A percentile compares a stretch with the other conserved stretches of the same genome.
Conservation (phyloP, 2,888 invertebrate genomes). For the Liopterus haemorrhoidalis region DNA sequence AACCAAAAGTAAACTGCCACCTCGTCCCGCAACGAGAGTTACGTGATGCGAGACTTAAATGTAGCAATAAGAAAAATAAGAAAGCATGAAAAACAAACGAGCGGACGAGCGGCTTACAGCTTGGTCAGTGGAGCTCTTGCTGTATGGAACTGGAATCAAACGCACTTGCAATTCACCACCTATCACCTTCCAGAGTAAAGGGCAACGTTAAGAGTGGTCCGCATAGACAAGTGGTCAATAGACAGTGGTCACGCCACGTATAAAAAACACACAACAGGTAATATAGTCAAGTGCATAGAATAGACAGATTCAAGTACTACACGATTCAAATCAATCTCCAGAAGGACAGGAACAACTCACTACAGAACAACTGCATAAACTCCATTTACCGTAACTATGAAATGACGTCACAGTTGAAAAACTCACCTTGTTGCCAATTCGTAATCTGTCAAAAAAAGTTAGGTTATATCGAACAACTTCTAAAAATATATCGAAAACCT, state of each 20-base stretch:
- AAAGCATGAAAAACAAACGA: constrained; percentile 44
- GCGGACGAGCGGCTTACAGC: constrained; percentile 83
- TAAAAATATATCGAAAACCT: no score
- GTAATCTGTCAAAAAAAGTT: no score
- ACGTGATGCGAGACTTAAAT: constrained; percentile 26
- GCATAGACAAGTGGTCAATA: constrained; percentile 51
- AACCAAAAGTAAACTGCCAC: constrained; percentile 37
- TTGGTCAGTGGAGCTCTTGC: constrained; percentile 99
- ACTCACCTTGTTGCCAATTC: no score
- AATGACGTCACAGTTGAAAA: no score
- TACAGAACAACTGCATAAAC: constrained; percentile 34
- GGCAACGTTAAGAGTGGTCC: constrained; percentile 71
- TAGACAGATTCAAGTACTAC: constrained; percentile 52
- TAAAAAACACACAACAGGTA: constrained; percentile 39
- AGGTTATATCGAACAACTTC: no score
- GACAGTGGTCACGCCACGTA: constrained; percentile 46
- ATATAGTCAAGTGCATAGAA: constrained; percentile 47
- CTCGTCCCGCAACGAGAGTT: constrained; percentile 39
- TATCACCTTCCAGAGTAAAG: constrained; percentile 98
- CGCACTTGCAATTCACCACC: constrained; percentile 99
- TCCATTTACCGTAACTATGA: no score
- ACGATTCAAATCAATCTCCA: constrained; percentile 30
- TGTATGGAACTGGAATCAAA: constrained; percentile 99
- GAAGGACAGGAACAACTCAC: constrained; percentile 29
- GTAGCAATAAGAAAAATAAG: no score